phyloP scores from a whole-genome alignment of 2,797 vertebrate genomes.

The Mormyrops attenuatus region DNA sequence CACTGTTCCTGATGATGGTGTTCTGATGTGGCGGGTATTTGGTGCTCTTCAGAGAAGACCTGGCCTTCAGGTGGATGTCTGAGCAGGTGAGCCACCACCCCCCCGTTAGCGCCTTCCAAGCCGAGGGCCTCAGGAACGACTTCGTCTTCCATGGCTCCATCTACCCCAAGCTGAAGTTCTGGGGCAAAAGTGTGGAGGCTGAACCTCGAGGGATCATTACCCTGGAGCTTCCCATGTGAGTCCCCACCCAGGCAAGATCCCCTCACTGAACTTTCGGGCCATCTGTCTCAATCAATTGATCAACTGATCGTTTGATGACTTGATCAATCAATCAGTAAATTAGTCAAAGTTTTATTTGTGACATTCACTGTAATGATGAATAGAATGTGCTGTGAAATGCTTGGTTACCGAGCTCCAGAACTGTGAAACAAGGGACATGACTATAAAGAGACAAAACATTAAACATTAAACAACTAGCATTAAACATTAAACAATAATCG shows the following conservation, averaged over 20 bases:
- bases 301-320: neutral
- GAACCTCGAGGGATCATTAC: conserved; percentile 94
- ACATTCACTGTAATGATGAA: neutral
- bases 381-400: neutral
- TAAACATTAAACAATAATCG: neutral
- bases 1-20: neutral
- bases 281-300: neutral
- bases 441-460: neutral
- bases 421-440: neutral
- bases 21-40: neutral
- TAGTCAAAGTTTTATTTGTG: neutral
- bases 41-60: conserved; percentile 71
- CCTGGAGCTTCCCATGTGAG: conserved; percentile 87
- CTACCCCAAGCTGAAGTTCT: conserved; percentile 96
- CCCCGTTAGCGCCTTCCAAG: conserved; percentile 89
- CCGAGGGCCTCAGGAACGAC: conserved; percentile 83
- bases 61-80: conserved; percentile 86
- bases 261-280: neutral
- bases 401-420: neutral
- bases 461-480: neutral
- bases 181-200: conserved; percentile 97
- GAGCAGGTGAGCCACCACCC: conserved; percentile 98
- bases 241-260: conserved; percentile 23
- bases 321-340: neutral
- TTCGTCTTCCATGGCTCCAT: conserved; percentile 94